A percentile compares a stretch with the other conserved stretches of the same genome.
phyloP scores from a whole-genome alignment of 2,888 invertebrate genomes.

The Plusia festucae region DNA sequence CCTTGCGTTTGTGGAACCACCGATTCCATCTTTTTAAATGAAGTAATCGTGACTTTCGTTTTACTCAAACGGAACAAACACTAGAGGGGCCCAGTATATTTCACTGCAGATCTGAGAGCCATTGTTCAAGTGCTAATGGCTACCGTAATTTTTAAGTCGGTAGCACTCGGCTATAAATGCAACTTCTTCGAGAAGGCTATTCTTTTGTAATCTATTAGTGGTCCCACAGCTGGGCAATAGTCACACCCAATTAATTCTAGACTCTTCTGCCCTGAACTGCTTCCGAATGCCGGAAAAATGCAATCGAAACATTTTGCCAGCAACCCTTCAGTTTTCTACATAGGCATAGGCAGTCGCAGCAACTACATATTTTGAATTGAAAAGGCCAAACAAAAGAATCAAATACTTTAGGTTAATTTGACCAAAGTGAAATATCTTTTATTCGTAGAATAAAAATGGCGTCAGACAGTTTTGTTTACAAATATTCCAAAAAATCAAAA shows the following conservation, averaged over 20 bases:
- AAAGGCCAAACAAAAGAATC: too few relatives aligned
- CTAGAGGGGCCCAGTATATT: not conserved
- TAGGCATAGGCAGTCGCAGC: not conserved
- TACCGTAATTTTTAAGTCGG: not conserved
- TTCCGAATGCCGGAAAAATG: not conserved
- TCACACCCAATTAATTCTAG: not conserved
- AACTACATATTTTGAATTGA: too few relatives aligned
- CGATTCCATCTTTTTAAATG: not conserved
- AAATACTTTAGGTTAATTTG: too few relatives aligned
- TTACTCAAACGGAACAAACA: not conserved
- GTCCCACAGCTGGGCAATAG: not conserved
- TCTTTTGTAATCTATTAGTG: not conserved
- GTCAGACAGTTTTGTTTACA: too few relatives aligned
- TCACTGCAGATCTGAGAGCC: not conserved
- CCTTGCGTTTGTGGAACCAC: not conserved
- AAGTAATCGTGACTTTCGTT: not conserved
- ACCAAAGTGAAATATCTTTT: too few relatives aligned
- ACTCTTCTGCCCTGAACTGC: not conserved
- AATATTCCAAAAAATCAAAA: too few relatives aligned
- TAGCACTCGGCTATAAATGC: not conserved
- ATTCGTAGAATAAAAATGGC: too few relatives aligned
- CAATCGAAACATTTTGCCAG: too few relatives aligned
- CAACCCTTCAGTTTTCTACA: not conserved
- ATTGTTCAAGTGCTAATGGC: conserved; percentile 4
- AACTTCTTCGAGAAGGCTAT: not conserved